Percentiles rank a stretch among this genome's conserved stretches.
Evolutionary conservation across 1,140 invertebrate species (phyloP).

Genomic region (Stegodyphus mimosarum): DNA sequence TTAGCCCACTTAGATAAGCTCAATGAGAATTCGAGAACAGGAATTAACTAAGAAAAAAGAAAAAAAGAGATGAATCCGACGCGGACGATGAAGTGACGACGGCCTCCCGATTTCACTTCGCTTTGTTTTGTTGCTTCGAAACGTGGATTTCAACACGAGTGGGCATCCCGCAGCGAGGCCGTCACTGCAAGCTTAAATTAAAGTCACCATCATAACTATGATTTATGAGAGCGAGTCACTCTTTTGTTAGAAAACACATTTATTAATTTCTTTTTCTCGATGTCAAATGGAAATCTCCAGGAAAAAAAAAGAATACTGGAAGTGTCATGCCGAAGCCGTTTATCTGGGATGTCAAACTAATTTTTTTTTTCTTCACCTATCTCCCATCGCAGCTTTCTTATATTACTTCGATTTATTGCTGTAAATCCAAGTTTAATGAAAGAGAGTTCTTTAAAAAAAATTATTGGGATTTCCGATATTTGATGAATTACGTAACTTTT

Average conservation of each 20-base stretch:
- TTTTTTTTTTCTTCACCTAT: no score
- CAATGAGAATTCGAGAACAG: no score
- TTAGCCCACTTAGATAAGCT: no score
- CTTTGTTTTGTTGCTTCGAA: background rate
- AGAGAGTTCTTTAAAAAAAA: no score
- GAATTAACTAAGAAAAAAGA: no score
- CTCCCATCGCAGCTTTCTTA: no score
- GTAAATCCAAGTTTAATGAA: no score
- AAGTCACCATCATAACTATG: slow-evolving; percentile 51
- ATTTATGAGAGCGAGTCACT: slow-evolving; percentile 35
- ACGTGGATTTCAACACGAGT: slow-evolving; percentile 38
- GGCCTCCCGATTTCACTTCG: background rate
- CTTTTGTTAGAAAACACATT: slow-evolving; percentile 47
- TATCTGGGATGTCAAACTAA: background rate
- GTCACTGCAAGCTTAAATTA: slow-evolving; percentile 47
- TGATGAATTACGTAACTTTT: no score
- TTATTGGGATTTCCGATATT: no score
- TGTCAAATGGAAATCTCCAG: slow-evolving; percentile 1
- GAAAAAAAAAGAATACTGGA: background rate
- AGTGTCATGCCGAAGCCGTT: background rate
- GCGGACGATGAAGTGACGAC: slow-evolving; percentile 16
- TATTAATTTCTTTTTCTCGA: slow-evolving; percentile 42
- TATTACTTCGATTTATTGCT: no score
- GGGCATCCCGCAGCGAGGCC: slow-evolving; percentile 6
- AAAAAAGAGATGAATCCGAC: background rate